A percentile compares a stretch with the other conserved stretches of the same genome.
phyloP scores from a whole-genome alignment of 2,113 vertebrate genomes.

The Hylia prasina region DNA sequence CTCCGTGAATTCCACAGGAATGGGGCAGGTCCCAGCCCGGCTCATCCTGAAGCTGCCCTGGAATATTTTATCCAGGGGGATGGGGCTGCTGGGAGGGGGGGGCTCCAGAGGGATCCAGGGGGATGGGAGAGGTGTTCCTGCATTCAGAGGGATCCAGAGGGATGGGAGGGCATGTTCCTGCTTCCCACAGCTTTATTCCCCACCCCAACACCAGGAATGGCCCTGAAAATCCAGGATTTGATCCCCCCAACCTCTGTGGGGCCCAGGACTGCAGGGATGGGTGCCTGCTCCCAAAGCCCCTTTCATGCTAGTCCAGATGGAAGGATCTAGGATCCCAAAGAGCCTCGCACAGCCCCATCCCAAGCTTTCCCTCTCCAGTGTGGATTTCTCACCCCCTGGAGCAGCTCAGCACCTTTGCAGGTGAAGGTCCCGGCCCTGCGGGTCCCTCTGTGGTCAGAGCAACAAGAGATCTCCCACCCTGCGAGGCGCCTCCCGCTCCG shows the following conservation, averaged over 20 bases:
- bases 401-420: neutral
- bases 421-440: neutral
- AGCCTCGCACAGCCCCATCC: neutral
- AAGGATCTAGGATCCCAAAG: neutral
- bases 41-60: neutral
- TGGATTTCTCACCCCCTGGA: neutral
- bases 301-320: neutral
- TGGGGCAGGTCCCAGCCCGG: neutral
- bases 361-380: neutral
- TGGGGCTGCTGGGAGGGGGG: neutral
- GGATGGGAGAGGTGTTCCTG: neutral
- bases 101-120: neutral
- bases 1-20: neutral
- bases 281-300: neutral
- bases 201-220: neutral
- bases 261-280: neutral
- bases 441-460: neutral
- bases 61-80: neutral
- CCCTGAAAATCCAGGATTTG: neutral
- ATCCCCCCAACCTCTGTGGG: fast-evolving
- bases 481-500: neutral
- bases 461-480: neutral
- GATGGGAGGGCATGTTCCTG: neutral
- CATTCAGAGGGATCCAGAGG: neutral
- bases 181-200: neutral